Evolutionary conservation across 2,113 vertebrate genomes (phyloP), one percentile per base, ranked within the genome.

Genomic region (Microtus richardsoni): DNA sequence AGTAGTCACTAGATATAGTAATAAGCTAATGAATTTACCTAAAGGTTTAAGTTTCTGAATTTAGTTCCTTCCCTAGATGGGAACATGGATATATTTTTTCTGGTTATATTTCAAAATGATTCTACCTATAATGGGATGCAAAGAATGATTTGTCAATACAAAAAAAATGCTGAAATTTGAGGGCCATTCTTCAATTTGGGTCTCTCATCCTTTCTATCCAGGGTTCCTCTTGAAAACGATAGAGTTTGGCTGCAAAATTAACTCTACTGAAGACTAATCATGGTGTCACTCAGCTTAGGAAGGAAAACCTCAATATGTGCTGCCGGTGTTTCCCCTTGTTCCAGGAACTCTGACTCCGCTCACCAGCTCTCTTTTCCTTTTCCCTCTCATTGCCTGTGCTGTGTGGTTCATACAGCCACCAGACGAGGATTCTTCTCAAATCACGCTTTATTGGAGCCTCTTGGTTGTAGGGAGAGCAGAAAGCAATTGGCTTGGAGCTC

Each of bases 81-180:
- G 28, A 82, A 60, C 9, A 19, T 73, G 33, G 70, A 75, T 71
- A 44, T 82, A 70, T 79, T 92, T 86, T n/a, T 44, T 21, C n/a
- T 93, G 58, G 39, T 21, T 84, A 41, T 85, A 9, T 93, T 95
- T 89, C 58, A 88, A 79, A 80, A 52, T 80, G 41, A 84, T 79
- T 88, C 60, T 95, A 9, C 22, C 52, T 91, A 41, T 47, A 60
- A 17, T 71, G 88, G 30, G 89, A 86, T 71, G 47, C 79, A 87
- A 84, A 74, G 30, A 10, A 77, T 17, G 28, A 47, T 70, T 83
- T 74, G 39, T 70, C 36, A 77, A 70, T 87, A 73, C 47, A 62
- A 62, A 60, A 62, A 91, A 52, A 70, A 71, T 47, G 26, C 19
- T 73, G 47, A 24, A 66, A 85, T 92, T 71, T 73, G 54, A 88